phyloP scores from a whole-genome alignment of 1,140 invertebrate genomes.

The Ditylenchus dipsaci region DNA sequence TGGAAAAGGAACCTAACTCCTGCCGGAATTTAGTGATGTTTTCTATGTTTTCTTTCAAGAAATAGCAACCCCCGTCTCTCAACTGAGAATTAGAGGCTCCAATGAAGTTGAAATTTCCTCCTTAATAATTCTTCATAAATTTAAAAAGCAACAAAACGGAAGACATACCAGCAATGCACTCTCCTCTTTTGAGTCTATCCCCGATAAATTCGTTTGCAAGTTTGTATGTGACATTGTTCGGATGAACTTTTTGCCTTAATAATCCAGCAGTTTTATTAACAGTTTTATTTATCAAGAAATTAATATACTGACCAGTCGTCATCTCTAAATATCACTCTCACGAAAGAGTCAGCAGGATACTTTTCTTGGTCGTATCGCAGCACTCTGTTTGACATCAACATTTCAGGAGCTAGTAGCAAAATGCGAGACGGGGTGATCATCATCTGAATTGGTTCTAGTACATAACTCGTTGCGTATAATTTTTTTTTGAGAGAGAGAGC shows the following conservation, averaged over 20 bases:
- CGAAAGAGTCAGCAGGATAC: conserved; percentile 26
- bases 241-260: conserved; percentile 10
- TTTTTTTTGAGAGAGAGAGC: no score
- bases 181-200: conserved; percentile 19
- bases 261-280: no score
- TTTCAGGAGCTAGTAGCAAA: conserved; percentile 19
- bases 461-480: conserved; percentile 3
- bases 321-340: conserved; percentile 34
- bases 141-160: neutral
- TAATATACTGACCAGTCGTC: conserved; percentile 12
- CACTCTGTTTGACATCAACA: conserved; percentile 43
- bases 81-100: conserved; percentile 46
- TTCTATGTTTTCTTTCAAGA: conserved; percentile 25
- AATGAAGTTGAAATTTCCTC: conserved; percentile 29
- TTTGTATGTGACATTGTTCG: neutral
- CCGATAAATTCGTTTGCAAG: conserved; percentile 22
- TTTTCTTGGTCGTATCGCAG: conserved; percentile 27
- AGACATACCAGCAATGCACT: conserved; percentile 14
- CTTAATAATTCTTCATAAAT: neutral
- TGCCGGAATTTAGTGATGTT: conserved; percentile 24
- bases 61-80: conserved; percentile 45
- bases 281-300: neutral
- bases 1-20: conserved; percentile 23
- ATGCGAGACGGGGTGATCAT: conserved; percentile 35
- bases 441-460: conserved; percentile 27